These are phyloP conservation scores for Trichogramma dendrolimi DNA, from an alignment of 2,888 invertebrate species.

Conservation along the genomic window DNA sequence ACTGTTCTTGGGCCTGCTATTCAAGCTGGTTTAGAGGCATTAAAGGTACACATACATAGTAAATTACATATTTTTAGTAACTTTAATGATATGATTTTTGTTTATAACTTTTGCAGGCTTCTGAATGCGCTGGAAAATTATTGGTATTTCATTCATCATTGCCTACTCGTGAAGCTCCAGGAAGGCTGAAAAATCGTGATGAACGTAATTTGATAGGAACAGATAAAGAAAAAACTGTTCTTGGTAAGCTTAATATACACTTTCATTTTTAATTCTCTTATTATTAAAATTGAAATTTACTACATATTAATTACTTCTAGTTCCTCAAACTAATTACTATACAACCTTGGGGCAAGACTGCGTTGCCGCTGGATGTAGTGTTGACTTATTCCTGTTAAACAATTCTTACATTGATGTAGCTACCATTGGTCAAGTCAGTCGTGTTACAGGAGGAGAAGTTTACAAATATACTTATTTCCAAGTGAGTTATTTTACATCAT, in stretches of 20 bases:
- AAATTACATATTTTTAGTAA: slow-evolving; percentile 5
- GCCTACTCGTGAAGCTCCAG: slow-evolving; percentile 89
- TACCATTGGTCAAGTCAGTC: slow-evolving; percentile 86
- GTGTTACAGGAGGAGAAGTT: slow-evolving; percentile 91
- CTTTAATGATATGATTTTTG: neutral
- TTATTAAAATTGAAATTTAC: neutral
- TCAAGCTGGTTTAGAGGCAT: slow-evolving; percentile 93
- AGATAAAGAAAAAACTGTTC: slow-evolving; percentile 82
- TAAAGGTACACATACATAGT: slow-evolving; percentile 59
- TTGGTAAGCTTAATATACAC: slow-evolving; percentile 45
- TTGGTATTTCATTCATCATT: slow-evolving; percentile 92
- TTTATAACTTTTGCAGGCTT: slow-evolving; percentile 57
- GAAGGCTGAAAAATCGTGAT: slow-evolving; percentile 89
- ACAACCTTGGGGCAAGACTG: slow-evolving; percentile 93
- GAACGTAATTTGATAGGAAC: slow-evolving; percentile 93
- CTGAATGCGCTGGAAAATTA: slow-evolving; percentile 88
- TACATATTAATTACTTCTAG: slow-evolving; percentile 47
- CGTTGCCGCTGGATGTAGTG: slow-evolving; percentile 85
- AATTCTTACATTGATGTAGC: slow-evolving; percentile 94
- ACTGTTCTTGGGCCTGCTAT: slow-evolving; percentile 93
- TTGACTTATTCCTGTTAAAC: slow-evolving; percentile 93
- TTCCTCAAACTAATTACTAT: slow-evolving; percentile 85
- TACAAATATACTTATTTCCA: slow-evolving; percentile 98
- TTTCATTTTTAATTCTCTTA: neutral
- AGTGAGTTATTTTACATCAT: slow-evolving; percentile 52